Conservation (phyloP, 1,140 invertebrate species). For the Bombus superbus region DNA sequence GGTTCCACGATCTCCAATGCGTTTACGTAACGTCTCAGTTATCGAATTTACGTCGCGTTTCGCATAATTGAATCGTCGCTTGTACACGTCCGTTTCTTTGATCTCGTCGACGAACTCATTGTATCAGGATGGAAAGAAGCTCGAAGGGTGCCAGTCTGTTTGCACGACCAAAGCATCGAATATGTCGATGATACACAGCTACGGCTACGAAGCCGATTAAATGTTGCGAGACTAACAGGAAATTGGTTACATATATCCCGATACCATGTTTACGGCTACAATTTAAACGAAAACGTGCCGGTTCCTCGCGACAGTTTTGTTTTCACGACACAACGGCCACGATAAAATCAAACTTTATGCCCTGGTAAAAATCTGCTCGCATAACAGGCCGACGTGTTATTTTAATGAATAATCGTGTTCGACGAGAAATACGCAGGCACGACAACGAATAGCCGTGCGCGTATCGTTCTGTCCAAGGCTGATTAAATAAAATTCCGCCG, state of each 20-base stretch:
- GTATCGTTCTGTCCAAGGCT: neutral
- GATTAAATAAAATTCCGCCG: constrained; percentile 4
- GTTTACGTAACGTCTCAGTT: neutral
- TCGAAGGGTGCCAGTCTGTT: neutral
- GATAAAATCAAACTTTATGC: constrained; percentile 31
- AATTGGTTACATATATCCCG: constrained; percentile 26
- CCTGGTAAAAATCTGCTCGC: neutral
- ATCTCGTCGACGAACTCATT: constrained; percentile 35
- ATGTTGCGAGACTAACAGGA: constrained; percentile 33
- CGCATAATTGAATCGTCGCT: constrained; percentile 26
- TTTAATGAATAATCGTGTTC: constrained; percentile 34
- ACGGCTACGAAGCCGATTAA: constrained; percentile 26
- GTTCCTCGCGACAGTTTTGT: neutral
- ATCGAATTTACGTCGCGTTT: constrained; percentile 25
- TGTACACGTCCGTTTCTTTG: constrained; percentile 39
- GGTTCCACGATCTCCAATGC: neutral
- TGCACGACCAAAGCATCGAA: constrained; percentile 13
- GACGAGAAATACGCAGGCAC: neutral
- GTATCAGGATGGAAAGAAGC: constrained; percentile 10
- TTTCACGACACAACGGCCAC: neutral
- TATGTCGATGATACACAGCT: constrained; percentile 24
- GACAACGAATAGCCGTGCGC: neutral
- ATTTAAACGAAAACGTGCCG: neutral
- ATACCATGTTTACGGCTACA: constrained; percentile 1
- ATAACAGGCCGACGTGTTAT: neutral